Conservation (phyloP, 2,797 vertebrate species). For the Oryzias sinensis region DNA sequence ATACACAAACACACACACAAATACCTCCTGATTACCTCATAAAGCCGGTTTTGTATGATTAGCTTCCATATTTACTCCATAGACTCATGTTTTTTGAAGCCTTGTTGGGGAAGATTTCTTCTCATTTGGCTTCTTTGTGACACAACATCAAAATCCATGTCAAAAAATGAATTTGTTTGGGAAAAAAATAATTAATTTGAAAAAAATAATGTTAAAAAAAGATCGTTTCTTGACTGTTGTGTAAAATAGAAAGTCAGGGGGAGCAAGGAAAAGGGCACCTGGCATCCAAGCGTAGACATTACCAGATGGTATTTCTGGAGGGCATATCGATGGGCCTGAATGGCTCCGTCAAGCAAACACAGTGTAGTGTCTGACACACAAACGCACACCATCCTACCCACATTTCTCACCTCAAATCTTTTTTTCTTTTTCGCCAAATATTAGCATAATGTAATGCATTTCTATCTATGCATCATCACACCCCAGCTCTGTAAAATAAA, state of each 20-base stretch:
- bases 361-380: constrained; percentile 19
- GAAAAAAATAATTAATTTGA: constrained; percentile 17
- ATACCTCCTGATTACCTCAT: constrained; percentile 62
- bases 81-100: constrained; percentile 56
- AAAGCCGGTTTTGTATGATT: constrained; percentile 66
- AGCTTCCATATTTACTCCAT: constrained; percentile 66
- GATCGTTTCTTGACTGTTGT: constrained; percentile 18
- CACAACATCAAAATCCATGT: constrained; percentile 9
- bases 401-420: constrained; percentile 8
- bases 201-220: constrained; percentile 26
- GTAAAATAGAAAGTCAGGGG: background rate
- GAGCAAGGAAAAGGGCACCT: background rate
- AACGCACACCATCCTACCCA: constrained; percentile 21
- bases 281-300: constrained; percentile 28
- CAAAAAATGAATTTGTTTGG: constrained; percentile 26
- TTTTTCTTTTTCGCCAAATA: constrained; percentile 30
- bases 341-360: constrained; percentile 45
- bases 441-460: constrained; percentile 62
- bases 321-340: constrained; percentile 46
- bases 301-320: constrained; percentile 43
- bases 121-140: constrained; percentile 32
- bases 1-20: constrained; percentile 6
- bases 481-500: constrained; percentile 43
- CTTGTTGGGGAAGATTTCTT: too few species aligned
- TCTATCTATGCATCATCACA: constrained; percentile 55